Conservation (phyloP, 1,140 invertebrate species). For the Hestina assimilis region DNA sequence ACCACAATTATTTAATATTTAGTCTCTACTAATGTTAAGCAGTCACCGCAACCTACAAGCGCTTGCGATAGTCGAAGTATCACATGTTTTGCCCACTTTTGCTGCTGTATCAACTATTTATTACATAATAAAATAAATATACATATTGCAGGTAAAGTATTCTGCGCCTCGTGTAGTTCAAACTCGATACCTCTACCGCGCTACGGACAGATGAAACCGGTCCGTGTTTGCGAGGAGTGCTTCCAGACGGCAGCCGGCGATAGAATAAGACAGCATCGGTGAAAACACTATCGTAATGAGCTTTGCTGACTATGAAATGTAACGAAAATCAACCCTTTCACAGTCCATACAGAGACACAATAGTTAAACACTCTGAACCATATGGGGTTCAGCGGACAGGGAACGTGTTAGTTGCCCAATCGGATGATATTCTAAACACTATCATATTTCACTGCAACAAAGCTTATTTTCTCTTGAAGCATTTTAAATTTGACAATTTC, state of each 20-base stretch:
- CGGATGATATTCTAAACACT: too few relatives aligned
- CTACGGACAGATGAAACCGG: conserved; percentile 94
- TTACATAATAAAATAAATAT: not conserved
- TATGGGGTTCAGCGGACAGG: too few relatives aligned
- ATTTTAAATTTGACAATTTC: conserved; percentile 4
- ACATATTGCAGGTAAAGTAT: conserved; percentile 84
- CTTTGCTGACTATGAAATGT: not conserved
- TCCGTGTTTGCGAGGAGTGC: conserved; percentile 96
- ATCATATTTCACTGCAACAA: not conserved
- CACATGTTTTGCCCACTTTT: too few relatives aligned
- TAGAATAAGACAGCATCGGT: conserved; percentile 37
- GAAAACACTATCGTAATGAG: conserved; percentile 28
- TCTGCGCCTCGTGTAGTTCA: conserved; percentile 95
- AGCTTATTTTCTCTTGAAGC: conserved; percentile 6
- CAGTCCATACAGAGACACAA: too few relatives aligned
- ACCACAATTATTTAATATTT: too few relatives aligned
- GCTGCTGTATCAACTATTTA: not conserved
- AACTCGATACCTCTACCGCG: conserved; percentile 95
- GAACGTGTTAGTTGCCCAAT: too few relatives aligned
- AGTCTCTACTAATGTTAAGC: too few relatives aligned
- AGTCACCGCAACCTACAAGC: too few relatives aligned
- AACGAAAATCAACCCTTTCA: too few relatives aligned
- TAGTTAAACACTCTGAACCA: too few relatives aligned
- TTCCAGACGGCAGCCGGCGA: conserved; percentile 73
- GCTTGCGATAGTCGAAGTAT: too few relatives aligned